Conservation (phyloP, 2,888 invertebrate genomes). For the Erebia palarica region DNA sequence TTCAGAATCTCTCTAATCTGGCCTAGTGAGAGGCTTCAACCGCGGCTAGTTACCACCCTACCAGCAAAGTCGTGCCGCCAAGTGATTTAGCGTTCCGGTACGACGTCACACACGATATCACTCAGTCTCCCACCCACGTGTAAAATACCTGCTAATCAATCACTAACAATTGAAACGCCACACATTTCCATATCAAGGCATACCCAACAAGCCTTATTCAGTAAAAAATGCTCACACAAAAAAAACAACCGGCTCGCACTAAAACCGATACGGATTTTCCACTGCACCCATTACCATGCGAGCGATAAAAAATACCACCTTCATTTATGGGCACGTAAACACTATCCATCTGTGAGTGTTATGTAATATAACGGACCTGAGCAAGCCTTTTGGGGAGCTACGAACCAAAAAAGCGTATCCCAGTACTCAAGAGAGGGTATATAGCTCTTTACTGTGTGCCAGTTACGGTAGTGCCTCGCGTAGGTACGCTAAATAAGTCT, state of each 20-base stretch:
- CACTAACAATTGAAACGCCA: slow-evolving; percentile 14
- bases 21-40: no score
- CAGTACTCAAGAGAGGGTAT: slow-evolving; percentile 65
- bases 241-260: slow-evolving; percentile 16
- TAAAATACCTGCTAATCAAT: background rate
- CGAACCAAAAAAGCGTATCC: slow-evolving; percentile 66
- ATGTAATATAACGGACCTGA: slow-evolving; percentile 51
- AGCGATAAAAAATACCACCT: slow-evolving; percentile 43
- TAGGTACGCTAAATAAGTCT: slow-evolving; percentile 65
- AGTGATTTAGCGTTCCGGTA: no score
- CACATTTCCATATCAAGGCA: slow-evolving; percentile 5
- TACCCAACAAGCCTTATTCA: slow-evolving; percentile 16
- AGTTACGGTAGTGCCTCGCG: slow-evolving; percentile 63
- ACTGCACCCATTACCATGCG: slow-evolving; percentile 42
- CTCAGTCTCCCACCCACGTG: background rate
- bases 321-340: slow-evolving; percentile 50
- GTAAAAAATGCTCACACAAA: slow-evolving; percentile 13
- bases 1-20: no score
- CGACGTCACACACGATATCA: background rate
- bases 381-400: slow-evolving; percentile 53
- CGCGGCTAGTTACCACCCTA: no score
- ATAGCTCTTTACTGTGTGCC: slow-evolving; percentile 63
- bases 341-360: slow-evolving; percentile 53
- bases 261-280: slow-evolving; percentile 34
- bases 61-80: no score